phyloP scores from a whole-genome alignment of 2,888 invertebrate genomes.

The Zygogramma bicolorata region DNA sequence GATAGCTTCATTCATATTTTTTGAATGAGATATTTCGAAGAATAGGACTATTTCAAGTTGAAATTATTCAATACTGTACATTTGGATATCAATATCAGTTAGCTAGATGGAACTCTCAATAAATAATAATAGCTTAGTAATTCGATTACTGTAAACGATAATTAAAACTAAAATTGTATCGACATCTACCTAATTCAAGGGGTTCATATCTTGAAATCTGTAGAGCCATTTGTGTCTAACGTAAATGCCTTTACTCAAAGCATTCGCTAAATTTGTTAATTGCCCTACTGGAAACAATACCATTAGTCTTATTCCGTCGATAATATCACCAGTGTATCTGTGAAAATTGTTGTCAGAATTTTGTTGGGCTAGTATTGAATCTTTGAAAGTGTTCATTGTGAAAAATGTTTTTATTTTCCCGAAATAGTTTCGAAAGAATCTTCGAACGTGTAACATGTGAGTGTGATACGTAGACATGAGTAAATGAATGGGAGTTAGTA shows the following conservation, averaged over 20 bases:
- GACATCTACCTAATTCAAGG: conserved; percentile 38
- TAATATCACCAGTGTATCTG: conserved; percentile 40
- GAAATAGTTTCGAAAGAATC: conserved; percentile 2
- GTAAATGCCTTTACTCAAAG: conserved; percentile 36
- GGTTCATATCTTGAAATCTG: conserved; percentile 33
- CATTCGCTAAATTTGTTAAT: conserved; percentile 31
- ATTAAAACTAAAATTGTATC: conserved; percentile 30
- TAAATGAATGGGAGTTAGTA: conserved; percentile 55
- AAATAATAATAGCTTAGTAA: conserved; percentile 25
- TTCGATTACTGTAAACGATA: conserved; percentile 35
- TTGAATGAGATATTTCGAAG: background rate
- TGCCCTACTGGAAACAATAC: conserved; percentile 29
- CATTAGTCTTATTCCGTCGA: conserved; percentile 15
- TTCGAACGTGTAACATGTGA: conserved; percentile 14
- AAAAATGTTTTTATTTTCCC: conserved; percentile 10
- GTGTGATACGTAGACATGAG: conserved; percentile 46
- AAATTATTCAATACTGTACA: conserved; percentile 49
- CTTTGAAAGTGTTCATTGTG: conserved; percentile 16
- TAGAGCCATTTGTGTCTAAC: conserved; percentile 41
- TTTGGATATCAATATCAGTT: conserved; percentile 25
- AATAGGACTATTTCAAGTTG: conserved; percentile 16
- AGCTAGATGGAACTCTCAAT: conserved; percentile 26
- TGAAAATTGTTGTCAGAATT: conserved; percentile 65
- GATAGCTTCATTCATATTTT: background rate
- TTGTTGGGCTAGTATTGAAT: conserved; percentile 49